Evolutionary conservation across 2,888 invertebrate species (phyloP).

Genomic region (Anthoptus insignis): DNA sequence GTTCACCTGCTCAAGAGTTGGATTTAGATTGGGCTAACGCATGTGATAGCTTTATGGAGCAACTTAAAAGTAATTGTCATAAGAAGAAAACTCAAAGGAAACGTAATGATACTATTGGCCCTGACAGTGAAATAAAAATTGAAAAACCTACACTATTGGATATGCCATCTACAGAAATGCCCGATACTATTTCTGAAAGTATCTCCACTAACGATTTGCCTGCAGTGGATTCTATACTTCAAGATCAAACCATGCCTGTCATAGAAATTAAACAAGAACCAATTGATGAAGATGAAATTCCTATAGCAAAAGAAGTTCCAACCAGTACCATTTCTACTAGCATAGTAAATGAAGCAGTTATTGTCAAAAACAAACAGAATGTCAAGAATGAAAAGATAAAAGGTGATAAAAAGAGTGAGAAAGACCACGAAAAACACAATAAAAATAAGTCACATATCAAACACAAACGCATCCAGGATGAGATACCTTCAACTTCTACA

Average conservation of each 20-base stretch:
- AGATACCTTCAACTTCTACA: slow-evolving; percentile 44
- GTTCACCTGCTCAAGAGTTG: slow-evolving; percentile 55
- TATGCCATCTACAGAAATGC: neutral
- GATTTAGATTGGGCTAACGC: slow-evolving; percentile 89
- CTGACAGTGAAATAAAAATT: slow-evolving; percentile 59
- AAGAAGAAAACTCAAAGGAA: slow-evolving; percentile 87
- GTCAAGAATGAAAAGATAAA: slow-evolving; percentile 57
- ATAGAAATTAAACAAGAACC: slow-evolving; percentile 68
- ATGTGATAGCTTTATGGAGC: slow-evolving; percentile 93
- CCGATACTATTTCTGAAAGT: neutral
- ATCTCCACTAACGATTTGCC: neutral
- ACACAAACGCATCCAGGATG: slow-evolving; percentile 59
- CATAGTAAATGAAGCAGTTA: slow-evolving; percentile 4
- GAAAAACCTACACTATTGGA: slow-evolving; percentile 41
- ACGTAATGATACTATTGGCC: slow-evolving; percentile 68
- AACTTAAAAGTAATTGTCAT: slow-evolving; percentile 87
- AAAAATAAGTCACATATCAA: slow-evolving; percentile 59
- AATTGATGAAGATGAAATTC: slow-evolving; percentile 67
- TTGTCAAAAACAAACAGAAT: slow-evolving; percentile 46
- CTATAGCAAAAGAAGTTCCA: slow-evolving; percentile 6
- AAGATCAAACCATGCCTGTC: neutral
- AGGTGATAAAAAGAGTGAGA: slow-evolving; percentile 60
- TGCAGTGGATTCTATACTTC: neutral
- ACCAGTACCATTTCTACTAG: neutral
- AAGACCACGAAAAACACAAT: slow-evolving; percentile 56